These are phyloP conservation scores for Lordiphosa stackelbergi DNA, from an alignment of 1,140 invertebrate genomes.

Conservation along the genomic window DNA sequence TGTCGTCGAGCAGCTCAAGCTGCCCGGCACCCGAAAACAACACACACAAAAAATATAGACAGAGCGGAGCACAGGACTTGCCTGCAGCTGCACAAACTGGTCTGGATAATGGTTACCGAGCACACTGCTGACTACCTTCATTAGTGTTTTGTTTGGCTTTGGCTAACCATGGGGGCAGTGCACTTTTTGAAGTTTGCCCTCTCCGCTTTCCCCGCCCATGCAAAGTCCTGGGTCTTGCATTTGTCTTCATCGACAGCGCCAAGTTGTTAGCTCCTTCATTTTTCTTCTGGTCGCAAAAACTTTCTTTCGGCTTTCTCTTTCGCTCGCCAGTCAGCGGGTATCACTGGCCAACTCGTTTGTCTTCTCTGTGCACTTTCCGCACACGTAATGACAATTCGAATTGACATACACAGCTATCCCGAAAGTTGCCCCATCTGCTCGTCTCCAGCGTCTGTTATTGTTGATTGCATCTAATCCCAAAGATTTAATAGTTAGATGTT, in stretches of 20 bases:
- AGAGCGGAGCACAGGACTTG: constrained; percentile 29
- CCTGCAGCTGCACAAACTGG: constrained; percentile 20
- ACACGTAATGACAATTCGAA: constrained; percentile 76
- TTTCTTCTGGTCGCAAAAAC: constrained; percentile 64
- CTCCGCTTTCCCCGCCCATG: not conserved
- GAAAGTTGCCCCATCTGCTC: constrained; percentile 55
- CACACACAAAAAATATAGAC: constrained; percentile 16
- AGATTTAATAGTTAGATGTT: constrained; percentile 63
- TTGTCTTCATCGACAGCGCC: constrained; percentile 72
- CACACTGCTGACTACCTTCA: constrained; percentile 65
- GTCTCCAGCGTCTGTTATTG: constrained; percentile 58
- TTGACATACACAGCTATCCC: constrained; percentile 55
- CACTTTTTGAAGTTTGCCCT: constrained; percentile 14
- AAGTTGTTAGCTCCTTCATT: constrained; percentile 71
- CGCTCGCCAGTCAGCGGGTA: constrained; percentile 51
- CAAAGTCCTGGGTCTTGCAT: constrained; percentile 48
- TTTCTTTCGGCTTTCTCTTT: constrained; percentile 36
- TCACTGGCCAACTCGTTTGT: constrained; percentile 74
- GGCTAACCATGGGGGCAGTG: constrained; percentile 60
- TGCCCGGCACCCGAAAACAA: constrained; percentile 10
- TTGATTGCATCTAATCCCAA: constrained; percentile 71
- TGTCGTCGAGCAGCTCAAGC: constrained; percentile 57
- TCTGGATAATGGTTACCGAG: constrained; percentile 34
- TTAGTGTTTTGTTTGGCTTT: constrained; percentile 73
- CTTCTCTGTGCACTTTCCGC: constrained; percentile 67